These are phyloP conservation scores for Pogonomyrmex barbatus DNA, from an alignment of 1,140 invertebrate species.

Conservation along the genomic window DNA sequence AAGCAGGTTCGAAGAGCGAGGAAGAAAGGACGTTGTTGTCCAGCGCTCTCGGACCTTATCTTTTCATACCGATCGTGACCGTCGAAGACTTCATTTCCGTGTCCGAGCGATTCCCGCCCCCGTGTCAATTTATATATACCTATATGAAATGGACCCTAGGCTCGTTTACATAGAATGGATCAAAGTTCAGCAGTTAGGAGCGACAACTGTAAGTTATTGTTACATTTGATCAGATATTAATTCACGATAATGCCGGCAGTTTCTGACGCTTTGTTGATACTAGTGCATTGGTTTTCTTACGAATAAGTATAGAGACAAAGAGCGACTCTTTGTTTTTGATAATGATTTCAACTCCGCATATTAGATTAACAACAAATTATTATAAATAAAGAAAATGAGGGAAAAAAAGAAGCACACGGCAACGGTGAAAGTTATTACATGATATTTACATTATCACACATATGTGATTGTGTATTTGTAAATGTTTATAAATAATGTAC, in stretches of 20 bases:
- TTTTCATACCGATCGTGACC: slow-evolving; percentile 83
- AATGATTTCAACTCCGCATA: background rate
- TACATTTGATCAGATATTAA: slow-evolving; percentile 48
- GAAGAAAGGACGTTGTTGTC: slow-evolving; percentile 71
- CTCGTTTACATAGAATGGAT: slow-evolving; percentile 83
- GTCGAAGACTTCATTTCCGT: slow-evolving; percentile 85
- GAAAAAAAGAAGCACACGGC: background rate
- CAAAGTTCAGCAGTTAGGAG: slow-evolving; percentile 60
- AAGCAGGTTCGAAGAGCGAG: slow-evolving; percentile 36
- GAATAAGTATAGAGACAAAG: no score
- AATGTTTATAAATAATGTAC: background rate
- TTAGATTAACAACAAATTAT: background rate
- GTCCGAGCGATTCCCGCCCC: slow-evolving; percentile 79
- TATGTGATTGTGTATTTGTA: background rate
- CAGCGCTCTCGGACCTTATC: slow-evolving; percentile 82
- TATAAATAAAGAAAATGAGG: background rate
- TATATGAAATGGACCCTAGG: slow-evolving; percentile 79
- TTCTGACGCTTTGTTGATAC: slow-evolving; percentile 37
- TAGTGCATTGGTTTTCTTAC: background rate
- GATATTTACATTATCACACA: background rate
- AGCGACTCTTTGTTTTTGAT: slow-evolving; percentile 2
- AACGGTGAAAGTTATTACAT: background rate
- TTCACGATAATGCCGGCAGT: slow-evolving; percentile 40
- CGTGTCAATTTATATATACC: slow-evolving; percentile 81
- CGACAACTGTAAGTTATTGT: slow-evolving; percentile 43